Evolutionary conservation across 2,888 invertebrate species (phyloP).

Genomic region (Agrotis segetum): DNA sequence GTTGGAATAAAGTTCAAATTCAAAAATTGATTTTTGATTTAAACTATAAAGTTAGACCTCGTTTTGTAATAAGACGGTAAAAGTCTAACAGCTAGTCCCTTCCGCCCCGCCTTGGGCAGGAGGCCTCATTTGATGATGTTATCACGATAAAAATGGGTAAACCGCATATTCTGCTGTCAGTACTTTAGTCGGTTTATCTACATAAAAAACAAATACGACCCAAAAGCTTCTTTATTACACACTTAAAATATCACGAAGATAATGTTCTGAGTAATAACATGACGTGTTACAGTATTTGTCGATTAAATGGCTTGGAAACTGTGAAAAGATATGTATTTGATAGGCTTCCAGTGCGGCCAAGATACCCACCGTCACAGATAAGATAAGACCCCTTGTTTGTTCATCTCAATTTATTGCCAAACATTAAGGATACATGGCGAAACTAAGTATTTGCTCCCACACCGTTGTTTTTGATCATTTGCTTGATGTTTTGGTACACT

Average conservation of each 20-base stretch:
- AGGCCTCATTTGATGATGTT: too few species aligned
- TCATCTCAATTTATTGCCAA: conserved; percentile 81
- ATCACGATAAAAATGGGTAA: too few species aligned
- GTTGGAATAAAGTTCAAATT: too few species aligned
- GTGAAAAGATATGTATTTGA: conserved; percentile 79
- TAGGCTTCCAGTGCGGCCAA: conserved; percentile 74
- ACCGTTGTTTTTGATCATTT: conserved; percentile 69
- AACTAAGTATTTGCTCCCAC: conserved; percentile 66
- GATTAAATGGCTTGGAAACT: conserved; percentile 85
- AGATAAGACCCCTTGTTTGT: conserved; percentile 80
- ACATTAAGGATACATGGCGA: conserved; percentile 72
- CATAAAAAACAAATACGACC: conserved; percentile 16
- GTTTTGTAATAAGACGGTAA: too few species aligned
- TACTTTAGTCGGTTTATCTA: background rate
- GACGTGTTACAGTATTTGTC: conserved; percentile 77
- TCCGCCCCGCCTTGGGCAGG: too few species aligned
- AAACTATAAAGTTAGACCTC: too few species aligned
- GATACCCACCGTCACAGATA: conserved; percentile 68
- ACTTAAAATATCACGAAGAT: conserved; percentile 62
- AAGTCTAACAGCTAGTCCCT: too few species aligned
- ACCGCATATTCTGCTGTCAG: background rate
- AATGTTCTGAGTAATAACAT: conserved; percentile 75
- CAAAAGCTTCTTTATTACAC: conserved; percentile 46
- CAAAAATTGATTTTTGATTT: too few species aligned
- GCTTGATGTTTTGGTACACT: conserved; percentile 60